A percentile compares a stretch with the other conserved stretches of the same genome.
Conservation (phyloP, 2,113 vertebrate species). For the Ictalurus punctatus region DNA sequence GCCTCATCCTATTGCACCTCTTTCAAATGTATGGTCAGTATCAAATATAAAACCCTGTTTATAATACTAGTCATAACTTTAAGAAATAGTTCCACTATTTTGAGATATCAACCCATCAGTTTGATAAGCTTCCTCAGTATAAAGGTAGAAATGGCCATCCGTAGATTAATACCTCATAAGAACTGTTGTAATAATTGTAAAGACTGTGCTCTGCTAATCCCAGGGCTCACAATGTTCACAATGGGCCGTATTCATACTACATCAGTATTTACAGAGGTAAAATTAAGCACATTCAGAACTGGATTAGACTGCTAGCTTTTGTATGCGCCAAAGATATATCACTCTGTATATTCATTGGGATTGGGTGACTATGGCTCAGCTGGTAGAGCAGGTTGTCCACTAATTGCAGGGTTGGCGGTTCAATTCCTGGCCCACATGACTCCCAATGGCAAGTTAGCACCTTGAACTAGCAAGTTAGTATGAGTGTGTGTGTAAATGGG, state of each 20-base stretch:
- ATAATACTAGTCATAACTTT: not conserved
- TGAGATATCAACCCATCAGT: not conserved
- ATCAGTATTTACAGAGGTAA: not conserved
- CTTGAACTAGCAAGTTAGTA: no score
- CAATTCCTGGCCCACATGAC: no score
- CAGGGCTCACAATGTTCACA: not conserved
- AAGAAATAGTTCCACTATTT: not conserved
- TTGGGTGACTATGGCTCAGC: no score
- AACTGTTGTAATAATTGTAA: not conserved
- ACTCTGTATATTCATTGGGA: no score
- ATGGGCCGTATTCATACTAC: not conserved
- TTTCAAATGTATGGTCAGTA: no score
- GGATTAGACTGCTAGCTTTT: not conserved
- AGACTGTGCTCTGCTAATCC: not conserved
- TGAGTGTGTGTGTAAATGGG: no score
- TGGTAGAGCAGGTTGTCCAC: no score
- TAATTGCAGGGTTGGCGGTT: no score
- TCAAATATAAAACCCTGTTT: not conserved
- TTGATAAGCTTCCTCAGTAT: not conserved
- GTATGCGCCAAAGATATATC: no score
- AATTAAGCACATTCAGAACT: no score
- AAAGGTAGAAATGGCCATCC: not conserved
- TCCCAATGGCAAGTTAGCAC: no score
- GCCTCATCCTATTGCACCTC: no score
- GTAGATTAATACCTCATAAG: not conserved